Evolutionary conservation across 1,140 invertebrate genomes (phyloP), one percentile per base, ranked within the genome.

Genomic region (Ylistrum balloti): DNA sequence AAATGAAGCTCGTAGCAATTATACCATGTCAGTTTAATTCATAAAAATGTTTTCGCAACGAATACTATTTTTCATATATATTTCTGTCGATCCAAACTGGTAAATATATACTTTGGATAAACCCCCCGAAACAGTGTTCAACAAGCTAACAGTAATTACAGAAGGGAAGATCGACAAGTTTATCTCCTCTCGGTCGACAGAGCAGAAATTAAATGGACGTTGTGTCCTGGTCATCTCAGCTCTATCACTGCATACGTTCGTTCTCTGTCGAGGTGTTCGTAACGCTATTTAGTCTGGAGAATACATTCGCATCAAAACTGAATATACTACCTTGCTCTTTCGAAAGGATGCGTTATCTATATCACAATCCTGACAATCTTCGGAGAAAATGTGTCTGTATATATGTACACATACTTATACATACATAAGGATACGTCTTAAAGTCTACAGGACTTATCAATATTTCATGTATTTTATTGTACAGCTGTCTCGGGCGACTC

Each of bases 181-280:
- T 74, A 74, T 74, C 56, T 74, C 5, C 56, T 74, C n/a, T 28
- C 56, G 56, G 56, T 74, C 22, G 56, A n/a, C 56, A 74, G 56
- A 74, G 56, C 56, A 74, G 7, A 74, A 74, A 74, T 74, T 74
- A 74, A 74, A n/a, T 74, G 56, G 56, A 28, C n/a, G 56, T 28
- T n/a, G 56, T 74, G 28, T 74, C 56, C 22, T n/a, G n/a, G 56
- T 11, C n/a, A 74, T 74, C 56, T 74, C 56, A 3, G 56, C 56
- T 74, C 56, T 74, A 74, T 74, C 56, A 28, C n/a, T 5, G 28
- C 9, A 74, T n/a, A 28, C n/a, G 56, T 74, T 28, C n/a, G 56
- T 74, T 11, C 28, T 74, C n/a, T n/a, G 13, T 1, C 56, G 56
- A 74, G 2, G 56, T 74, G 56, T 74, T 28, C 56, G 3, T 28